phyloP scores from a whole-genome alignment of 2,888 invertebrate genomes.

The Drosophila atripex region DNA sequence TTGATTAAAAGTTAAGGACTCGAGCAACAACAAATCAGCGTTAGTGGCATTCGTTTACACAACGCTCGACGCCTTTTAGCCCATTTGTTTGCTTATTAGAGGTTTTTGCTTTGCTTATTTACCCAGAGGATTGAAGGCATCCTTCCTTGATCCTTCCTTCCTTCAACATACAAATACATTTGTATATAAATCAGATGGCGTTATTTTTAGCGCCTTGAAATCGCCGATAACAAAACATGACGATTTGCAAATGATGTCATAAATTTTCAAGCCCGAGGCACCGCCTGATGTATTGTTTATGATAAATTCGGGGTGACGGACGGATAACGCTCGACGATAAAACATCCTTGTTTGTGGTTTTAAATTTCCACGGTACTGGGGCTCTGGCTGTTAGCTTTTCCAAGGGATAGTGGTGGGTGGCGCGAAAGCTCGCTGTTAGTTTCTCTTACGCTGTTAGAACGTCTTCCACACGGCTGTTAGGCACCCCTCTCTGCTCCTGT shows the following conservation, averaged over 20 bases:
- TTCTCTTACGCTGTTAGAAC: constrained; percentile 66
- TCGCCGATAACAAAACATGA: constrained; percentile 55
- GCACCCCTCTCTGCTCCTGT: constrained; percentile 3
- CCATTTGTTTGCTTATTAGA: constrained; percentile 43
- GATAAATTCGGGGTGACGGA: constrained; percentile 36
- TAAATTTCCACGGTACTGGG: neutral
- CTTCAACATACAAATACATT: too few species aligned
- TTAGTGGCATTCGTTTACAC: constrained; percentile 33
- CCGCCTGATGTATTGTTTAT: constrained; percentile 46
- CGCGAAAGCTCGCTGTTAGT: constrained; percentile 56
- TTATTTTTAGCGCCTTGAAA: constrained; percentile 23
- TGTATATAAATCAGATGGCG: constrained; percentile 35
- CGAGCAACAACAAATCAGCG: constrained; percentile 34
- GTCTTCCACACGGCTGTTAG: constrained; percentile 62
- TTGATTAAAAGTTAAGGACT: constrained; percentile 39
- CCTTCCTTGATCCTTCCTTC: too few species aligned
- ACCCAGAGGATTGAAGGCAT: constrained; percentile 26
- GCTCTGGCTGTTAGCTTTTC: neutral
- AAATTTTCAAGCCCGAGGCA: constrained; percentile 42
- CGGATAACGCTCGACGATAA: constrained; percentile 21
- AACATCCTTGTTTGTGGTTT: constrained; percentile 21
- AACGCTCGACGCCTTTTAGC: constrained; percentile 41
- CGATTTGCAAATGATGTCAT: constrained; percentile 73
- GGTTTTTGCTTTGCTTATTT: constrained; percentile 29
- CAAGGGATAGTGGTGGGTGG: constrained; percentile 6